phyloP scores from a whole-genome alignment of 1,140 invertebrate species.

The Zaprionus vittiger region DNA sequence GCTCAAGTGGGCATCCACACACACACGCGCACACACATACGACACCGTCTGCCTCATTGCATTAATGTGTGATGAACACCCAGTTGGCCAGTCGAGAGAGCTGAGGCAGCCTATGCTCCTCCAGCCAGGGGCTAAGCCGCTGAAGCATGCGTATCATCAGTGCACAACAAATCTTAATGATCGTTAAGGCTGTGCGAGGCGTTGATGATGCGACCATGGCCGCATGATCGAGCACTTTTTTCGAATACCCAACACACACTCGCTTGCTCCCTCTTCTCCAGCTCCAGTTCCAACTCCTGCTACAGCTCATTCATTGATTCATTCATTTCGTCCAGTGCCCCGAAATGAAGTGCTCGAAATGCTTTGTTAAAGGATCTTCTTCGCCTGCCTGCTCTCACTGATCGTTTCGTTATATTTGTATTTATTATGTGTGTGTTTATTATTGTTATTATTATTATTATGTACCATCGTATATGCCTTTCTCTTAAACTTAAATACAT shows the following conservation, averaged over 20 bases:
- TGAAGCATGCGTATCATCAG: constrained; percentile 77
- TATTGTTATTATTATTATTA: constrained; percentile 46
- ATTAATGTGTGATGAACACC: constrained; percentile 76
- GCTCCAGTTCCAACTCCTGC: background rate
- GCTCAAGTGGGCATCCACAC: constrained; percentile 64
- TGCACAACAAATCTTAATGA: constrained; percentile 78
- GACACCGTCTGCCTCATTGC: constrained; percentile 62
- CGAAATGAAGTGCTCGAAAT: constrained; percentile 75
- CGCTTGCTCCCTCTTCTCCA: constrained; percentile 5
- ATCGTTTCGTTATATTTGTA: constrained; percentile 47
- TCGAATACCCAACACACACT: constrained; percentile 43
- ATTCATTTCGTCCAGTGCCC: constrained; percentile 63
- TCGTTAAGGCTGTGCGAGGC: constrained; percentile 60
- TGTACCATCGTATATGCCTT: constrained; percentile 65
- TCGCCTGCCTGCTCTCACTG: constrained; percentile 39
- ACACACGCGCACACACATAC: constrained; percentile 21
- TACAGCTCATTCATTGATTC: constrained; percentile 75
- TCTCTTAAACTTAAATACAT: constrained; percentile 70
- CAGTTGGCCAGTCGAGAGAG: constrained; percentile 47
- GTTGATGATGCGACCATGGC: constrained; percentile 61
- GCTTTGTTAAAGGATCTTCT: constrained; percentile 56
- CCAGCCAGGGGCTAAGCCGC: constrained; percentile 60
- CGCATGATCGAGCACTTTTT: constrained; percentile 67
- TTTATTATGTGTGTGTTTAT: constrained; percentile 48
- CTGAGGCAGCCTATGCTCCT: constrained; percentile 50